Evolutionary conservation across 37 sponge, comb jelly and placozoan species (phyloP), one percentile per base, ranked within the genome.

Genomic region (Bolinopsis microptera): DNA sequence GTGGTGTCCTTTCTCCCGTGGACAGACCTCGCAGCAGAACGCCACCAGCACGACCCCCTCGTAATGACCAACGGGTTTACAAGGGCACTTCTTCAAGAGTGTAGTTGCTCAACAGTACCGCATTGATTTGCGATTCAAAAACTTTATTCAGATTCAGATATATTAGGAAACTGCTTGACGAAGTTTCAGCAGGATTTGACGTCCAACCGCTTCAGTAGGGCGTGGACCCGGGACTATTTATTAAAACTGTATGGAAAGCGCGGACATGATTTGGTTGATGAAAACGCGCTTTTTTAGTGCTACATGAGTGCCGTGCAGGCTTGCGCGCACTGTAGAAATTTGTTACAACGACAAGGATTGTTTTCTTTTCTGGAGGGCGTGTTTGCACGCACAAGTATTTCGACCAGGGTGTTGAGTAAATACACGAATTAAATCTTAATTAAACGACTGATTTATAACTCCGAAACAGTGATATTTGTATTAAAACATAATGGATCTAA

Each of bases 81-180:
- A 86, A 86, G 35, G 90, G 90, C 61, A 27, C 90, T 18, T 86
- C 90, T 1, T 86, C 90, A 3, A 35, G 90, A 21, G 90, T 86
- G 8, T 86, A 86, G 31, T 38, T 0, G 0, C 61, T 18, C 48
- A 86, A 38, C 27, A 36, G 36, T 34, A 35, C 36, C 90, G 38
- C 83, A 86, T 86, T 41, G 21, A 77, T 39, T 18, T 86, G 90
- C 90, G 90, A 86, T 86, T 86, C 90, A 86, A 86, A 86, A 86
- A 86, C 90, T 41, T 26, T 48, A 48, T 86, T 86, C 90, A 86
- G 80, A 70, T 32, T 77, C 80, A 77, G 80, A 77, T 77, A 32
- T 48, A 48, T 31, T 77, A 77, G 80, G 80, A 77, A 32, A 32
- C 80, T 77, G 80, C 80, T 32, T 72, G 74, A 30, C 31, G 74